Conservation (phyloP, 2,113 vertebrate species). For the Mionectes macconnelli region DNA sequence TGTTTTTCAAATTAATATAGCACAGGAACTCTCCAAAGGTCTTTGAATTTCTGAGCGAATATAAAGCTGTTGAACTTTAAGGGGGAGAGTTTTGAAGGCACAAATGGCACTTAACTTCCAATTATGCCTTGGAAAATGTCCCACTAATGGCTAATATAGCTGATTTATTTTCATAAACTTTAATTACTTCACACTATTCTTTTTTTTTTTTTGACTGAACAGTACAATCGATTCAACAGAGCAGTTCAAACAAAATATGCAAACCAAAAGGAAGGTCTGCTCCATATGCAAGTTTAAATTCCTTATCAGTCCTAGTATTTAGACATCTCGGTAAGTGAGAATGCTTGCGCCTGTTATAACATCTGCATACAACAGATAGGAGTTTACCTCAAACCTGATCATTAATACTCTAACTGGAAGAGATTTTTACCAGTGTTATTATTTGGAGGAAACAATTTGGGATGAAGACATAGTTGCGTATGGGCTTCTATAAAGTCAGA, state of each 20-base stretch:
- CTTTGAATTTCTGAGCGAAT: neutral
- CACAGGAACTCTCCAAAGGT: neutral
- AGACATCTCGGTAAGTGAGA: neutral
- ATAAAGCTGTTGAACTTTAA: slow-evolving; percentile 45
- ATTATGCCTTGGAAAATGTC: slow-evolving; percentile 43
- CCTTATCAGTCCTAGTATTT: neutral
- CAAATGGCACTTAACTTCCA: slow-evolving; percentile 48
- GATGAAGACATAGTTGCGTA: neutral
- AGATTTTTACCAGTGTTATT: neutral
- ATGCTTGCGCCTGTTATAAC: neutral
- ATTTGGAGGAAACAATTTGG: neutral
- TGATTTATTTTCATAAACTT: slow-evolving; percentile 64
- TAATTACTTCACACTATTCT: slow-evolving; percentile 38
- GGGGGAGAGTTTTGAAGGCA: slow-evolving; percentile 23
- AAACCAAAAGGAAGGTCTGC: neutral
- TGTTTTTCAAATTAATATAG: neutral
- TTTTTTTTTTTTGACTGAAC: neutral
- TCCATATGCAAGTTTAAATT: neutral
- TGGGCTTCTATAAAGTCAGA: neutral
- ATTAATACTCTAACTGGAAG: neutral
- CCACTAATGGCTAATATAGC: slow-evolving; percentile 42
- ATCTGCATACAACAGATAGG: neutral
- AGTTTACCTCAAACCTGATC: neutral
- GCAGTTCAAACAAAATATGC: neutral
- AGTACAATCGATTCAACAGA: neutral